These are phyloP conservation scores for Dysidea cf. avara DNA, from an alignment of 37 sponge, comb jelly and placozoan species.

Conservation along the genomic window DNA sequence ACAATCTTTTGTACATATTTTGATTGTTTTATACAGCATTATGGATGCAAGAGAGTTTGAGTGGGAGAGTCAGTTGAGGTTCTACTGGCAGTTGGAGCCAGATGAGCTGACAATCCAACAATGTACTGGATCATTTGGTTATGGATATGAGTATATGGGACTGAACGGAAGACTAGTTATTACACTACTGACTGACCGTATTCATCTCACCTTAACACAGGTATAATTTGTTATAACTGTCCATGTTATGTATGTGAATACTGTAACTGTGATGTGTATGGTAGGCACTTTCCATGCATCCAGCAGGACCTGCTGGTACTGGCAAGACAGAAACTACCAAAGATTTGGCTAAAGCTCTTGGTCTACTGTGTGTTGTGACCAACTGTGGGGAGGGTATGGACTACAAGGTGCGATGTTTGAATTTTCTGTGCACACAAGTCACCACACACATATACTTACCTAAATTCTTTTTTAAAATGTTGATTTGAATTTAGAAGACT, in stretches of 20 bases:
- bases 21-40: too few relatives aligned
- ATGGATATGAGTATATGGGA: too few relatives aligned
- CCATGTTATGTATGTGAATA: too few relatives aligned
- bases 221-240: background rate
- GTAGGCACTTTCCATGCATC: constrained; percentile 95
- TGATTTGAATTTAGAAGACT: too few relatives aligned
- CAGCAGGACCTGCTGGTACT: constrained; percentile 99
- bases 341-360: constrained; percentile 98
- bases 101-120: constrained; percentile 87
- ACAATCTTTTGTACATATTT: too few relatives aligned
- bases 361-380: constrained; percentile 96
- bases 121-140: constrained; percentile 96
- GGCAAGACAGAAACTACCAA: constrained; percentile 99
- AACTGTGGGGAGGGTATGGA: constrained; percentile 99
- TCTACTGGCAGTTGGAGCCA: constrained; percentile 95
- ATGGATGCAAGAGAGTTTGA: constrained; percentile 99
- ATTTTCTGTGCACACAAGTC: too few relatives aligned
- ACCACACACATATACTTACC: too few relatives aligned
- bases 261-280: too few relatives aligned
- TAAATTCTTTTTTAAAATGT: too few relatives aligned
- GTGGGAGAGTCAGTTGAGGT: constrained; percentile 98
- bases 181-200: constrained; percentile 97
- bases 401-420: constrained; percentile 63
- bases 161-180: constrained; percentile 98
- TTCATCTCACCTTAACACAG: constrained; percentile 96